Evolutionary conservation across 2,888 invertebrate species (phyloP).

Genomic region (Lomographa bimaculata): DNA sequence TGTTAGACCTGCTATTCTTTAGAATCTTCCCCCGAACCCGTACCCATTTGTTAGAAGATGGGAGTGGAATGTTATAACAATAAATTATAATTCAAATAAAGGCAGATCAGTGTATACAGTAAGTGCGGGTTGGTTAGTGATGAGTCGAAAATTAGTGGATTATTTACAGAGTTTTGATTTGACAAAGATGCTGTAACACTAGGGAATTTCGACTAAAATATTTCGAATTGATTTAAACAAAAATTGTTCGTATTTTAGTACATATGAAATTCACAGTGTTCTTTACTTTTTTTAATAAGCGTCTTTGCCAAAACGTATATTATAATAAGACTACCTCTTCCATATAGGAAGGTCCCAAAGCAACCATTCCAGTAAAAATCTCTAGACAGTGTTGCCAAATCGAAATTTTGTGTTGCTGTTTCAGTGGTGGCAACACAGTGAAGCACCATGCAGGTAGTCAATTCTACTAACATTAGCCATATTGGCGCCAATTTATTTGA

Average conservation of each 20-base stretch:
- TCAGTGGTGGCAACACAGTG: constrained; percentile 34
- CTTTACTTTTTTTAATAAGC: not conserved
- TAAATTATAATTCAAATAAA: constrained; percentile 49
- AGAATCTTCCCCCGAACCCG: constrained; percentile 38
- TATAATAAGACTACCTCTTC: constrained; percentile 8
- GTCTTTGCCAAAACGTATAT: constrained; percentile 9
- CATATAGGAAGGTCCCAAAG: constrained; percentile 28
- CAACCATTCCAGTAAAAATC: constrained; percentile 38
- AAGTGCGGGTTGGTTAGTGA: constrained; percentile 70
- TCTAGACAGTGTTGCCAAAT: constrained; percentile 70
- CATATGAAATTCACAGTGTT: constrained; percentile 9
- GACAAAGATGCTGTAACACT: constrained; percentile 21
- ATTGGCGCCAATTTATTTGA: too few species aligned
- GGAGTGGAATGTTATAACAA: constrained; percentile 62
- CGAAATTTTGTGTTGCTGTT: constrained; percentile 35
- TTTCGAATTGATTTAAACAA: not conserved
- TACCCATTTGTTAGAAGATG: constrained; percentile 37
- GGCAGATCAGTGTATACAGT: constrained; percentile 47
- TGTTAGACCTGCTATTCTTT: constrained; percentile 34
- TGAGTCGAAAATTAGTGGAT: constrained; percentile 78
- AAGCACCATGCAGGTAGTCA: constrained; percentile 53
- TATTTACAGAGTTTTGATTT: constrained; percentile 29
- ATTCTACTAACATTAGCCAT: too few species aligned
- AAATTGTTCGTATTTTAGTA: constrained; percentile 8
- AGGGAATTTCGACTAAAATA: constrained; percentile 10